A percentile compares a stretch with the other conserved stretches of the same genome.
Evolutionary conservation across 2,797 vertebrate genomes (phyloP).

Genomic region (Melanotaenia boesemani): DNA sequence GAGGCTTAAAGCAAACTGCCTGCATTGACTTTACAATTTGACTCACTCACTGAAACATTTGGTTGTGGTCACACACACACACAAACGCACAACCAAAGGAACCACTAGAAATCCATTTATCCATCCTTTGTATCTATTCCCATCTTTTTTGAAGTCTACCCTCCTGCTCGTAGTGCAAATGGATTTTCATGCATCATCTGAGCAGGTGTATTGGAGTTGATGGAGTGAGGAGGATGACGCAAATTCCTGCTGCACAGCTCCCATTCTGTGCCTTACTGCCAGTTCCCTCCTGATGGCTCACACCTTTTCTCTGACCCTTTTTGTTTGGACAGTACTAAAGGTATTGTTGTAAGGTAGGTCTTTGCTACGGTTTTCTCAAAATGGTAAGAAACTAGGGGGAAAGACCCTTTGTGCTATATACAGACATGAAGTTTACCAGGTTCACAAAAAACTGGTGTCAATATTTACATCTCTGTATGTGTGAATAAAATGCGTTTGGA

Average conservation of each 20-base stretch:
- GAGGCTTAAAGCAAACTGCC: constrained; percentile 23
- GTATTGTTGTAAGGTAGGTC: background rate
- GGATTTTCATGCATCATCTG: constrained; percentile 78
- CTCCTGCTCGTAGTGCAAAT: constrained; percentile 69
- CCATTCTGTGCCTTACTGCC: constrained; percentile 59
- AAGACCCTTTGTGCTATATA: background rate
- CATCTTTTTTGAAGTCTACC: constrained; percentile 51
- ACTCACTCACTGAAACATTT: constrained; percentile 16
- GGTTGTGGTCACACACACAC: constrained; percentile 24
- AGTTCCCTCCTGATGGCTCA: constrained; percentile 42
- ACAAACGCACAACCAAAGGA: too few relatives aligned
- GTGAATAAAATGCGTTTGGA: background rate
- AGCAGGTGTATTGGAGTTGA: constrained; percentile 70
- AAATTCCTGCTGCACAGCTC: constrained; percentile 62
- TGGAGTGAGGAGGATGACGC: constrained; percentile 64
- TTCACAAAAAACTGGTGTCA: background rate
- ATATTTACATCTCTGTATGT: background rate
- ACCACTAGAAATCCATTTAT: constrained; percentile 36
- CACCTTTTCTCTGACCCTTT: constrained; percentile 20
- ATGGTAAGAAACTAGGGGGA: background rate
- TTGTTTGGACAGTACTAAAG: constrained; percentile 33
- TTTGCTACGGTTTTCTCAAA: constrained; percentile 13
- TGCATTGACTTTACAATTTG: constrained; percentile 10
- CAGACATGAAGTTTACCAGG: background rate
- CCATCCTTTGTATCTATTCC: constrained; percentile 42